These are phyloP conservation scores for Latrodectus geometricus DNA, from an alignment of 1,140 invertebrate genomes.

Conservation along the genomic window DNA sequence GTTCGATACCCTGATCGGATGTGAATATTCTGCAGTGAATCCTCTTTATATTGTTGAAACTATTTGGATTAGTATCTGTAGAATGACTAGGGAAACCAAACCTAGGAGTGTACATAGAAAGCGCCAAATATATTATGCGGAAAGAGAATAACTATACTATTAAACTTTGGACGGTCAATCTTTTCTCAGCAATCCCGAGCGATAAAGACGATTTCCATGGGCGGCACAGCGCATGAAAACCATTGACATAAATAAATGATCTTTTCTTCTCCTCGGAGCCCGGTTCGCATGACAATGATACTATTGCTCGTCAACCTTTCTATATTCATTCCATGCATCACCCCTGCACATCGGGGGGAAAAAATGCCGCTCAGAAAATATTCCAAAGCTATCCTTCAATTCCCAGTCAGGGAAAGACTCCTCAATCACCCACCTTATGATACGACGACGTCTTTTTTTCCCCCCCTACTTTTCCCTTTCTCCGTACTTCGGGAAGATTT, in stretches of 20 bases:
- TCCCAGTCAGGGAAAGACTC: constrained; percentile 14
- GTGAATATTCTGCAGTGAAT: too few relatives aligned
- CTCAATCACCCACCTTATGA: constrained; percentile 44
- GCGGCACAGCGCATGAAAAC: not conserved
- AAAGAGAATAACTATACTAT: too few relatives aligned
- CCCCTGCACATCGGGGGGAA: not conserved
- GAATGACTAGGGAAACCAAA: too few relatives aligned
- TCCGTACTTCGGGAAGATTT: not conserved
- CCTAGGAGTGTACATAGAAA: too few relatives aligned
- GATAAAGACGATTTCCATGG: not conserved
- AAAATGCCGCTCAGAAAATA: too few relatives aligned
- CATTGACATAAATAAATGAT: not conserved
- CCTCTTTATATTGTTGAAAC: too few relatives aligned
- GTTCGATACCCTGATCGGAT: too few relatives aligned
- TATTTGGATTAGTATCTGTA: too few relatives aligned
- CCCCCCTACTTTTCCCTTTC: not conserved
- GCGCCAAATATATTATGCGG: too few relatives aligned
- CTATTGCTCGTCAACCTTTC: not conserved
- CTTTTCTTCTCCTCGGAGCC: not conserved
- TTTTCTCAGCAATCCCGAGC: too few relatives aligned
- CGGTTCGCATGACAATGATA: not conserved
- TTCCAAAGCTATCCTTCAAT: constrained; percentile 19
- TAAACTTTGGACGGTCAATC: too few relatives aligned
- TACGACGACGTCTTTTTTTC: constrained; percentile 9
- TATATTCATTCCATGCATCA: not conserved